A percentile compares a stretch with the other conserved stretches of the same genome.
Evolutionary conservation across 2,888 invertebrate genomes (phyloP).

Genomic region (Isotomurus palustris): DNA sequence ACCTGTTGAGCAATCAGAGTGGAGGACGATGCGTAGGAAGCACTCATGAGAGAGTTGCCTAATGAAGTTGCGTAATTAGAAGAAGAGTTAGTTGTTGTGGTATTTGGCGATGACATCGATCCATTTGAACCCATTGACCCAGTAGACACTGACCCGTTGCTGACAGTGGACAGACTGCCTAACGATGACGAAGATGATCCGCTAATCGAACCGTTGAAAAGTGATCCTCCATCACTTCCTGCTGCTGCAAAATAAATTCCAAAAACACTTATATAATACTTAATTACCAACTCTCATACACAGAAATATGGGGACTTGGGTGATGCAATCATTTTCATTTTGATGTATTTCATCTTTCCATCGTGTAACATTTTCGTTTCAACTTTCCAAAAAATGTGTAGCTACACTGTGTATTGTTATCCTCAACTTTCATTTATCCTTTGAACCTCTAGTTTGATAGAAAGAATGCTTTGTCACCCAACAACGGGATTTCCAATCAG

Average conservation of each 20-base stretch:
- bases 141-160: too few relatives aligned
- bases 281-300: too few relatives aligned
- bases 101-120: constrained; percentile 18
- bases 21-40: constrained; percentile 40
- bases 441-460: neutral
- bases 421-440: constrained; percentile 4
- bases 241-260: neutral
- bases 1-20: constrained; percentile 44
- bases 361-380: too few relatives aligned
- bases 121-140: constrained; percentile 7
- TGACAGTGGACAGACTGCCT: constrained; percentile 12
- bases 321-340: too few relatives aligned
- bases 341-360: too few relatives aligned
- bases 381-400: too few relatives aligned
- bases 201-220: constrained; percentile 2
- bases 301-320: too few relatives aligned
- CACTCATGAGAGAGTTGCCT: constrained; percentile 44
- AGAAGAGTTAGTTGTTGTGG: constrained; percentile 15
- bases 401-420: too few relatives aligned
- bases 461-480: constrained; percentile 9
- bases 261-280: too few relatives aligned
- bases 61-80: constrained; percentile 40
- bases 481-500: constrained; percentile 14
- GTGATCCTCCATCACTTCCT: constrained; percentile 1
- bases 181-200: constrained; percentile 31